Evolutionary conservation across 2,797 vertebrate species (phyloP).

Genomic region (Tapera naevia): DNA sequence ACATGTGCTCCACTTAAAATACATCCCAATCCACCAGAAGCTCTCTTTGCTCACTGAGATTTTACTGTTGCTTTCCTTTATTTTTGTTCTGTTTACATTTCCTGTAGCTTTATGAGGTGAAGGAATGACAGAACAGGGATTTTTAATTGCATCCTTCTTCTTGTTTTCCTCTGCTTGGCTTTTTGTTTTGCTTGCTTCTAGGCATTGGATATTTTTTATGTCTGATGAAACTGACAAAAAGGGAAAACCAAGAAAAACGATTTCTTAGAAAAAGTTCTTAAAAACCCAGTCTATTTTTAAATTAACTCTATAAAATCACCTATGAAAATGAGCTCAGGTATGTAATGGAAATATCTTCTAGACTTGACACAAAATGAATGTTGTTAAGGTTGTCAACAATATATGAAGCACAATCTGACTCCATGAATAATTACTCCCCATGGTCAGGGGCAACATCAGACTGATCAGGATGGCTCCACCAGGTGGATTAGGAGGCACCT

Average conservation of each 20-base stretch:
- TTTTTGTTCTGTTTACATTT: neutral
- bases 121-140: neutral
- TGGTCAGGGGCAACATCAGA: neutral
- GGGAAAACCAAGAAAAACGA: neutral
- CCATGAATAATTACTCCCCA: neutral
- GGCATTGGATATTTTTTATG: neutral
- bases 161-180: neutral
- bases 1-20: neutral
- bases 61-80: neutral
- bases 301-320: neutral
- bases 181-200: neutral
- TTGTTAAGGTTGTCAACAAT: neutral
- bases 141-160: neutral
- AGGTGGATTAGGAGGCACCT: neutral
- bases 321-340: neutral
- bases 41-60: neutral
- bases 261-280: neutral
- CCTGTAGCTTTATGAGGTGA: neutral
- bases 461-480: neutral
- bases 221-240: neutral
- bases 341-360: neutral
- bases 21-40: neutral
- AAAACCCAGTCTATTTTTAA: neutral
- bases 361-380: neutral
- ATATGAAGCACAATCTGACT: neutral